Conservation (phyloP, 2,888 invertebrate species). For the Drosophila vallismaia region DNA sequence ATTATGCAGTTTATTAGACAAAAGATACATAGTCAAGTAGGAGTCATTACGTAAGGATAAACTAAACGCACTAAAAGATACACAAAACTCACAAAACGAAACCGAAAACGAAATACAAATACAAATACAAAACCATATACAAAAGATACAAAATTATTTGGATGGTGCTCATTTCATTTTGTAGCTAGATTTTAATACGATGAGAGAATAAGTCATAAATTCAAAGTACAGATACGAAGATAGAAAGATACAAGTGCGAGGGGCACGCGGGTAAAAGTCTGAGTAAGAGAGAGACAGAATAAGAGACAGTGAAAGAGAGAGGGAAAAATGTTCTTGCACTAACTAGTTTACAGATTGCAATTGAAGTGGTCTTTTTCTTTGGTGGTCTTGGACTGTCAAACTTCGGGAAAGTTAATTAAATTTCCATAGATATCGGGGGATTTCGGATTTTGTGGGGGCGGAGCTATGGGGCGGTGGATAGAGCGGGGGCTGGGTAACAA, state of each 20-base stretch:
- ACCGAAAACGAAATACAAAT: conserved; percentile 22
- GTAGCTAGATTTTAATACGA: conserved; percentile 43
- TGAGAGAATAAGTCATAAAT: conserved; percentile 25
- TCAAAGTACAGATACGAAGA: conserved; percentile 37
- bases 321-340: conserved; percentile 21
- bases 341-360: conserved; percentile 53
- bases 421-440: conserved; percentile 36
- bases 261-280: conserved; percentile 23
- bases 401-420: conserved; percentile 79
- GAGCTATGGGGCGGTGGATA: conserved; percentile 45
- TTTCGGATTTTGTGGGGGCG: conserved; percentile 12
- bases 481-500: conserved; percentile 63
- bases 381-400: conserved; percentile 52
- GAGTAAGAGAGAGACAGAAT: conserved; percentile 20
- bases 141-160: conserved; percentile 27
- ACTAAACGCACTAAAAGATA: conserved; percentile 37
- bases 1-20: conserved; percentile 50
- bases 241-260: conserved; percentile 30
- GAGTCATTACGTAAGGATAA: conserved; percentile 40
- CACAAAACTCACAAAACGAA: conserved; percentile 38
- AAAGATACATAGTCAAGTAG: conserved; percentile 46
- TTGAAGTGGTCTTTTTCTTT: conserved; percentile 62
- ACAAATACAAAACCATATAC: conserved; percentile 1
- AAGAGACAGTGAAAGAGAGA: conserved; percentile 1
- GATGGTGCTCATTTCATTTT: conserved; percentile 51